Conservation (phyloP, 2,888 invertebrate genomes). For the Blomia tropicalis region DNA sequence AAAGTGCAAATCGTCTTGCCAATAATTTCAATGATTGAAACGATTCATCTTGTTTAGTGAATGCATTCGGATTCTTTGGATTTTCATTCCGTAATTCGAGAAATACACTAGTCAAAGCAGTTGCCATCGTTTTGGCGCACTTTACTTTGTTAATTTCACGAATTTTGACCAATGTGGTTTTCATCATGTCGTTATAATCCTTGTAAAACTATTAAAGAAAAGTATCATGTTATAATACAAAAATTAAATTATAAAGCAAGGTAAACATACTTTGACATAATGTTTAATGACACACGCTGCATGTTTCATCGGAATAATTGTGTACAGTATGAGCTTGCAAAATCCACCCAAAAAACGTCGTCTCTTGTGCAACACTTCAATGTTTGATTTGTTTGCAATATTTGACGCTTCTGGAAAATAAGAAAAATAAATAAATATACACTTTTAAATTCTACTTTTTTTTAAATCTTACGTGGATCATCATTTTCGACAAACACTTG, state of each 20-base stretch:
- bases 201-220: conserved; percentile 31
- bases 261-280: conserved; percentile 62
- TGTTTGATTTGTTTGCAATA: conserved; percentile 21
- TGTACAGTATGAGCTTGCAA: conserved; percentile 94
- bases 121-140: conserved; percentile 82
- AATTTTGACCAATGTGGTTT: conserved; percentile 86
- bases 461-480: conserved; percentile 48
- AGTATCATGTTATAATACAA: conserved; percentile 3
- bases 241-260: conserved; percentile 3
- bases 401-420: conserved; percentile 47
- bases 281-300: conserved; percentile 91
- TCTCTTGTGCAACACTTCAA: conserved; percentile 68
- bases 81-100: conserved; percentile 46
- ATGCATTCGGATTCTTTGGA: conserved; percentile 35
- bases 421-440: background rate
- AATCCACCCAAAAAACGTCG: conserved; percentile 89
- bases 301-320: conserved; percentile 76
- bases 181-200: conserved; percentile 43
- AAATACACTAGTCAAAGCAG: conserved; percentile 76
- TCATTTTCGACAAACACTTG: conserved; percentile 84
- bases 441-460: too few relatives aligned
- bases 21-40: conserved; percentile 84
- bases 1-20: conserved; percentile 86
- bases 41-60: conserved; percentile 47
- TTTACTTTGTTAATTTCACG: conserved; percentile 92